Evolutionary conservation across 2,888 invertebrate species (phyloP), one percentile per base, ranked within the genome.

Genomic region (Andrena haemorrhoa): DNA sequence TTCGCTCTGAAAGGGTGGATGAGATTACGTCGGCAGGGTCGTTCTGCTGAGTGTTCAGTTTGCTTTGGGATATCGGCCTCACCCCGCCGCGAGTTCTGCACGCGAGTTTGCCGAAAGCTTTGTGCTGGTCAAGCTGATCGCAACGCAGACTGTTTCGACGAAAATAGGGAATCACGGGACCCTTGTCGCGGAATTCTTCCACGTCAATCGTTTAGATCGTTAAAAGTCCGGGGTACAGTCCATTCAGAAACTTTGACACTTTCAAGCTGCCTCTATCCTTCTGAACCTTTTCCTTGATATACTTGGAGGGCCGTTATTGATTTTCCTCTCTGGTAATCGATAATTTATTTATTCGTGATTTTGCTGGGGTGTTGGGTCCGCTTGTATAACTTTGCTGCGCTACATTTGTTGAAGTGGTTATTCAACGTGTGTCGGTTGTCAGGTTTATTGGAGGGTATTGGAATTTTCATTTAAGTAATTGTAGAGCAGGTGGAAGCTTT

Each of bases 31-130:
- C 71, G 76, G 76, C 76, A 65, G 29, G 79, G 66, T 69, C 79
- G 76, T 85, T 85, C 58, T 60, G 79, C 82, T 84, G 84, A 85
- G 79, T 77, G 70, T 78, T 75, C 85, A 83, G 80, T 80, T 86
- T 85, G 75, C 79, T 76, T 79, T 79, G 33, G 78, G 61, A 86
- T 85, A 85, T 77, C 78, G 79, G 77, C 75, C 78, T 74, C 49
- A 33, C 64, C 7, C 68, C 58, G 33, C 41, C 73, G 65, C 81
- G 61, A 74, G 33, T 74, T 71, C 74, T 66, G 47, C 20, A 35
- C 58, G 71, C 69, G 70, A 70, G 81, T 84, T 83, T 65, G 79
- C 64, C 70, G 75, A 79, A 75, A 78, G 78, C 70, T 80, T 84
- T 84, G 79, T 74, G 79, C 73, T 64, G 69, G 84, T 66, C 78